Evolutionary conservation across 2,888 invertebrate species (phyloP).

Genomic region (Kryphioiulus occultus): DNA sequence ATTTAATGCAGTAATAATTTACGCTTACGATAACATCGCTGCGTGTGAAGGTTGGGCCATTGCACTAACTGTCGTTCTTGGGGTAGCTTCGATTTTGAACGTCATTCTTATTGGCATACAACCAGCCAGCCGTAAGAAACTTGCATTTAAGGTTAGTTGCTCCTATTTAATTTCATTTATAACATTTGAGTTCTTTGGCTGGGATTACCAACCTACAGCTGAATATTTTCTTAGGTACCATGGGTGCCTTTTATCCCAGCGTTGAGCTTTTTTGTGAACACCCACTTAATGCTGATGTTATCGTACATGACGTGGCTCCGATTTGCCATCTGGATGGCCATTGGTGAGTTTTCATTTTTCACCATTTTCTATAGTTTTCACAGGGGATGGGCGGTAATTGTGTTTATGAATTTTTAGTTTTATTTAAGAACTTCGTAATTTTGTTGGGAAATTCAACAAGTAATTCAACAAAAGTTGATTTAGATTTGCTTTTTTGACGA

Average conservation of each 20-base stretch:
- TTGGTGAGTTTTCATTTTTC: slow-evolving; percentile 67
- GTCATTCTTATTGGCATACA: slow-evolving; percentile 74
- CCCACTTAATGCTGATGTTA: slow-evolving; percentile 84
- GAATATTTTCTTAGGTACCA: slow-evolving; percentile 72
- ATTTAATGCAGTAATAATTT: slow-evolving; percentile 42
- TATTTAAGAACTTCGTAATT: no score
- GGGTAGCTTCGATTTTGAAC: slow-evolving; percentile 59
- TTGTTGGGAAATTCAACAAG: no score
- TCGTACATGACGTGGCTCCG: slow-evolving; percentile 82
- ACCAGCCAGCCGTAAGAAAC: slow-evolving; percentile 69
- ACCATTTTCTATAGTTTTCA: background rate
- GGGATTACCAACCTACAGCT: background rate
- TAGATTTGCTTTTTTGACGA: background rate
- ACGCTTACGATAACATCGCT: background rate
- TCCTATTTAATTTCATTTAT: background rate
- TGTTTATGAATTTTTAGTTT: no score
- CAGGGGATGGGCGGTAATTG: no score
- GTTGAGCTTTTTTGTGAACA: slow-evolving; percentile 80
- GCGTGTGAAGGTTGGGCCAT: slow-evolving; percentile 44
- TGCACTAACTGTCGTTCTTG: background rate
- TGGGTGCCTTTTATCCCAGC: slow-evolving; percentile 82
- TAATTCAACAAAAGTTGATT: no score
- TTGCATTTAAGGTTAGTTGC: slow-evolving; percentile 75
- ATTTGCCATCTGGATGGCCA: slow-evolving; percentile 78
- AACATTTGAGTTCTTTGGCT: background rate